Conservation (phyloP, 1,140 invertebrate species). For the Drosophila nikananu region DNA sequence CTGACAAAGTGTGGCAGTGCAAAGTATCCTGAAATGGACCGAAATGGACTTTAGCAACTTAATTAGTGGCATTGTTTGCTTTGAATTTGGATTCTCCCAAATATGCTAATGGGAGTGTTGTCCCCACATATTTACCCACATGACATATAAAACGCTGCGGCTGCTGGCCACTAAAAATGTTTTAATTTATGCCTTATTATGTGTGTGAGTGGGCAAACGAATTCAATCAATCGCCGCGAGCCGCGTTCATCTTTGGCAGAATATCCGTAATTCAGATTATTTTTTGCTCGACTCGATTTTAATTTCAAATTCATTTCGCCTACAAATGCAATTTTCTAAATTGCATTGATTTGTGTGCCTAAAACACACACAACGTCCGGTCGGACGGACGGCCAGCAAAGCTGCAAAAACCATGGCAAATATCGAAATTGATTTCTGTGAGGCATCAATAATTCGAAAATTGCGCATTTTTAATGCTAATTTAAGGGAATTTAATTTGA, state of each 20-base stretch:
- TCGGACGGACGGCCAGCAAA: conserved; percentile 6
- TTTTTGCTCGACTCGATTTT: conserved; percentile 51
- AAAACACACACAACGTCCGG: conserved; percentile 27
- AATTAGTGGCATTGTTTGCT: conserved; percentile 51
- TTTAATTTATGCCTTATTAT: conserved; percentile 60
- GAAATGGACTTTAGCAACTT: conserved; percentile 29
- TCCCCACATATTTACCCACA: conserved; percentile 18
- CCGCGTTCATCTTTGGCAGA: conserved; percentile 21
- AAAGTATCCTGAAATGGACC: background rate
- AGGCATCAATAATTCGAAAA: conserved; percentile 43
- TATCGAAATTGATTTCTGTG: conserved; percentile 55
- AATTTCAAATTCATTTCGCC: conserved; percentile 67
- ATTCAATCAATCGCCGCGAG: conserved; percentile 46
- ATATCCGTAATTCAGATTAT: conserved; percentile 25
- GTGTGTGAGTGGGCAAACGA: conserved; percentile 2
- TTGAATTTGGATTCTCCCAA: conserved; percentile 28
- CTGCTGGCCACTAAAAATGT: conserved; percentile 29
- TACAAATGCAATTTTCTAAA: conserved; percentile 76
- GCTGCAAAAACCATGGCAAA: conserved; percentile 48
- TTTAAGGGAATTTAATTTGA: conserved; percentile 72
- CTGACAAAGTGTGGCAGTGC: background rate
- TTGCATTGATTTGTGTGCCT: conserved; percentile 67
- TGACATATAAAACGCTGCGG: conserved; percentile 47
- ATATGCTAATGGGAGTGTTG: conserved; percentile 44
- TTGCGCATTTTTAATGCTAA: conserved; percentile 62